Percentiles rank a stretch among this genome's conserved stretches.
These are phyloP conservation scores for Acanthurus leucopareius DNA, from an alignment of 2,797 vertebrate genomes.

Conservation along the genomic window DNA sequence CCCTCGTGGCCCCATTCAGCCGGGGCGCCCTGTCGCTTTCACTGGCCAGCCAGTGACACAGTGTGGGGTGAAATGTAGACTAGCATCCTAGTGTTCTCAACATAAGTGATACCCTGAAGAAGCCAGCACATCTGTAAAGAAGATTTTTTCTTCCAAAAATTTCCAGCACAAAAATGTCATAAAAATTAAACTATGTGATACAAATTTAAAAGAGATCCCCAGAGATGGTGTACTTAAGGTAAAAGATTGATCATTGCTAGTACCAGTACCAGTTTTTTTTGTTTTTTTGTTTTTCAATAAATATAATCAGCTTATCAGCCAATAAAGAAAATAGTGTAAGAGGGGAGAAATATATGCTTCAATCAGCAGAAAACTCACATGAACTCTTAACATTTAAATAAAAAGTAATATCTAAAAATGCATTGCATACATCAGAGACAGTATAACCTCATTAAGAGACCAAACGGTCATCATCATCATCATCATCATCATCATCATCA, in stretches of 20 bases:
- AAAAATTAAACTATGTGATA: background rate
- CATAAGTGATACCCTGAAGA: background rate
- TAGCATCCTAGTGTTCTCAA: background rate
- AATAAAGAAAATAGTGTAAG: background rate
- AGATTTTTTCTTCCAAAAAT: background rate
- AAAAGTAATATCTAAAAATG: background rate
- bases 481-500: background rate
- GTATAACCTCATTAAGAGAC: too few relatives aligned
- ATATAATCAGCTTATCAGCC: background rate
- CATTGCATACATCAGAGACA: background rate
- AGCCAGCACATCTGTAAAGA: background rate
- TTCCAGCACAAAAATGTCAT: background rate
- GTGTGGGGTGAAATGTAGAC: constrained; percentile 43
- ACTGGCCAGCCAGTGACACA: constrained; percentile 51
- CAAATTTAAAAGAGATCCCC: background rate
- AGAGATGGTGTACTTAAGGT: background rate
- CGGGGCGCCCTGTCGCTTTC: constrained; percentile 61
- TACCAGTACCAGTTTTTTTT: too few relatives aligned
- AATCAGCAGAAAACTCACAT: background rate
- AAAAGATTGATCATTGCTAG: background rate
- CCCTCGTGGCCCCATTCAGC: constrained; percentile 50
- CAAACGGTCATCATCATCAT: too few relatives aligned
- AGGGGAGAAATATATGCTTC: background rate
- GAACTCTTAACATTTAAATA: background rate
- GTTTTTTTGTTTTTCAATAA: too few relatives aligned